A percentile compares a stretch with the other conserved stretches of the same genome.
Conservation (phyloP, 2,113 vertebrate genomes). For the Castor canadensis region DNA sequence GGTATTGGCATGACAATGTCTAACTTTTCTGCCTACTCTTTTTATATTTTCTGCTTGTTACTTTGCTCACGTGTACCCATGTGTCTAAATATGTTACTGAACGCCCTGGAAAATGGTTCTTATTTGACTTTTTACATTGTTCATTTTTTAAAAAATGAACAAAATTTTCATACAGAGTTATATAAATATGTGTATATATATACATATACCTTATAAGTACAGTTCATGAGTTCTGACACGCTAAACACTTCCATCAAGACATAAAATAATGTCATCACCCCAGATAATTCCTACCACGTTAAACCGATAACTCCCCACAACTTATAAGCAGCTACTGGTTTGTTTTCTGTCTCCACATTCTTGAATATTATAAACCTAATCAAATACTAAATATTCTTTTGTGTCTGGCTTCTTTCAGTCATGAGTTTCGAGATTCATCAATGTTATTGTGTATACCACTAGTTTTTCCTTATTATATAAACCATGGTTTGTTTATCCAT, state of each 20-base stretch:
- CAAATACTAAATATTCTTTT: neutral
- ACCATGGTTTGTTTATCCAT: neutral
- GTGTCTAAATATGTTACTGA: slow-evolving; percentile 51
- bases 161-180: slow-evolving; percentile 31
- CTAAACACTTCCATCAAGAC: neutral
- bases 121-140: neutral
- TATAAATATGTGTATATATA: neutral
- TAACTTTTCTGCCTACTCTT: slow-evolving; percentile 63
- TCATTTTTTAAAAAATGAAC: neutral
- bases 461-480: neutral
- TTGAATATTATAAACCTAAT: slow-evolving; percentile 42
- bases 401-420: neutral
- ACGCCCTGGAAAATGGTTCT: neutral
- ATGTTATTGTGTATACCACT: neutral
- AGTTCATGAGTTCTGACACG: neutral
- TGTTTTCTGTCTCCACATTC: neutral
- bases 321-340: neutral
- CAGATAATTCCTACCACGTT: neutral
- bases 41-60: slow-evolving; percentile 60
- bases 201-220: neutral
- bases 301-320: neutral
- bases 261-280: neutral
- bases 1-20: slow-evolving; percentile 55
- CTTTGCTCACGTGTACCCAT: slow-evolving; percentile 41
- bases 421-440: neutral